Percentiles rank a stretch among this genome's conserved stretches.
These are phyloP conservation scores for Larimichthys crocea DNA, from an alignment of 2,113 vertebrate species.

Conservation along the genomic window DNA sequence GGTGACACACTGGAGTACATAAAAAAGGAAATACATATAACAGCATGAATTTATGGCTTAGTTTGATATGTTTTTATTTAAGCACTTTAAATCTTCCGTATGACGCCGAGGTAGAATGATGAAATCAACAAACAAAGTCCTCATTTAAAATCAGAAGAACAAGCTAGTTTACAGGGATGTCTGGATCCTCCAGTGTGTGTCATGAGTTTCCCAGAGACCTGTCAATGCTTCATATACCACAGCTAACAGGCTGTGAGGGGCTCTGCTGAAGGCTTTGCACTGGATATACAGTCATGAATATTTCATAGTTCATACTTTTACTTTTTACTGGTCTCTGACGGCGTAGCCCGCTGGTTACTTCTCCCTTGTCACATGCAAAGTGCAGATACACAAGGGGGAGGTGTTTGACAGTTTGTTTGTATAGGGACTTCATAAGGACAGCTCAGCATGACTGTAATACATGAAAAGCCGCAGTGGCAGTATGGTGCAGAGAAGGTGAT, in stretches of 20 bases:
- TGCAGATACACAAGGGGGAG: conserved; percentile 48
- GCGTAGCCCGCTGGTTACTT: conserved; percentile 50
- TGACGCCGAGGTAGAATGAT: neutral
- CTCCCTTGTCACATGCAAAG: conserved; percentile 62
- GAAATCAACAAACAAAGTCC: conserved; percentile 19
- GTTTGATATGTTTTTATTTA: neutral
- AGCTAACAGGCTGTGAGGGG: conserved; percentile 59
- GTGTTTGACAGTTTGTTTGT: conserved; percentile 57
- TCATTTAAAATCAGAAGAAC: conserved; percentile 44
- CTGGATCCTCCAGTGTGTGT: conserved; percentile 31
- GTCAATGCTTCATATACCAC: conserved; percentile 31
- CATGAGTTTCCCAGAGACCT: conserved; percentile 43
- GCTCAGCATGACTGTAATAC: conserved; percentile 56
- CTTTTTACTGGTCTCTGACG: conserved; percentile 57
- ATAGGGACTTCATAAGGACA: conserved; percentile 56
- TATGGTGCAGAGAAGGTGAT: conserved; percentile 24
- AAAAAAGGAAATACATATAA: too few species aligned
- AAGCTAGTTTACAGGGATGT: conserved; percentile 20
- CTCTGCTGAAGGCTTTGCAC: conserved; percentile 59
- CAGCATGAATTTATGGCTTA: neutral
- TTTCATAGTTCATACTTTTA: conserved; percentile 68
- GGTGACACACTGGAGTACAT: too few species aligned
- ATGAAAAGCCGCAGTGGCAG: conserved; percentile 41
- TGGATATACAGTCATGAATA: conserved; percentile 71
- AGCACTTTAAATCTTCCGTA: conserved; percentile 5